Evolutionary conservation across 2,888 invertebrate species (phyloP), one percentile per base, ranked within the genome.

Genomic region (Poecilobothrus nobilitatus): DNA sequence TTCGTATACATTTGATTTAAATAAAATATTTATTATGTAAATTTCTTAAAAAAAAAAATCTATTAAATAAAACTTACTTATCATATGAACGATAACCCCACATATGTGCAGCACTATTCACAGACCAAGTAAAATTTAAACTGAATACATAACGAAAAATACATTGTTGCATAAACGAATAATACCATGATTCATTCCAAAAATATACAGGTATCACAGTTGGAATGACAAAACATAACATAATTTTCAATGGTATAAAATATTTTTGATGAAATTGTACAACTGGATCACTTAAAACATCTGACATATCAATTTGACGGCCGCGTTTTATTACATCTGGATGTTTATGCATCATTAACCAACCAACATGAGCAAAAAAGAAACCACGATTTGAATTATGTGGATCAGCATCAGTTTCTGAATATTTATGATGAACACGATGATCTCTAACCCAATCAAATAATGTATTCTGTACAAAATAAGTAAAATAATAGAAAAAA

Each of bases 311-410:
- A n/a, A 95, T 83, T 75, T 87, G 86, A 68, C 84, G 85, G 34
- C 96, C 95, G 76, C 91, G 89, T 27, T 83, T 83, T 66, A 90
- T 83, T 1, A 96, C 94, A 70, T 91, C 90, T 0, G 94, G 93
- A 79, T 95, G 95, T 79, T 96, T 95, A 75, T 87, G 87, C 87
- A 90, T 88, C 89, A 92, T 89, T 27, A 96, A 84, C 97, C 96
- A 97, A 27, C 96, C 96, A 61, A 95, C 88, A 79, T 97, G 96
- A 0, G 95, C 85, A 82, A 95, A 97, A 83, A 93, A 94, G 82
- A 97, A 95, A 0, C 95, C 95, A 9, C 92, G 85, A 69, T 86
- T 86, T 5, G 89, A 88, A 78, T 93, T 89, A 78, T 93, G 93
- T 0, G 93, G 93, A 82, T 94, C 93, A 0, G 92, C 92, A 73